Evolutionary conservation across 1,140 invertebrate genomes (phyloP).

Genomic region (Sminthurides bifidus): DNA sequence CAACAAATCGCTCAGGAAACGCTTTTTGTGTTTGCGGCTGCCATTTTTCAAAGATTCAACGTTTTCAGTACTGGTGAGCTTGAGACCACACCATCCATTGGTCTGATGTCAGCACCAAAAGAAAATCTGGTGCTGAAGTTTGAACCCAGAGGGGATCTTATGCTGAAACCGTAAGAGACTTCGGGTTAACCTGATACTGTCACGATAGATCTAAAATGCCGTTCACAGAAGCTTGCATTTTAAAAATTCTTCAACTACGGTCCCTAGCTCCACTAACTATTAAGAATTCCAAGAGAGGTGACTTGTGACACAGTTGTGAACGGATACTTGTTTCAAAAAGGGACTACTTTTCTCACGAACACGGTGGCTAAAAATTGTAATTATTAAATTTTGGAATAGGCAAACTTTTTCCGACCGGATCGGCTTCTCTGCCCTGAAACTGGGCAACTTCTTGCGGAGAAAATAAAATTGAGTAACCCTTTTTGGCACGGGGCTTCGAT

Average conservation of each 20-base stretch:
- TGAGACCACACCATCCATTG: too few species aligned
- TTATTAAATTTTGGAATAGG: too few species aligned
- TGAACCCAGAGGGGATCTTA: too few species aligned
- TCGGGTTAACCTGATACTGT: too few species aligned
- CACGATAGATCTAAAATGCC: constrained; percentile 35
- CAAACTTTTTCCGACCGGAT: constrained; percentile 1
- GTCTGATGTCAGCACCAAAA: too few species aligned
- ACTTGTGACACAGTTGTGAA: not conserved
- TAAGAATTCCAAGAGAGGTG: not conserved
- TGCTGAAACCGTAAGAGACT: too few species aligned
- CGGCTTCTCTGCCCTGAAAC: not conserved
- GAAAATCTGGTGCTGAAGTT: too few species aligned
- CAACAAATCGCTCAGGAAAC: not conserved
- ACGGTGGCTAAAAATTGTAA: too few species aligned
- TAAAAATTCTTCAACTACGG: not conserved
- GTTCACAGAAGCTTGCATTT: not conserved
- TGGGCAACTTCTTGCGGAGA: not conserved
- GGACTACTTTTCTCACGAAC: too few species aligned
- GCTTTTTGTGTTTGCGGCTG: not conserved
- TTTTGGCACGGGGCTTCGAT: not conserved
- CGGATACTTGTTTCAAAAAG: too few species aligned
- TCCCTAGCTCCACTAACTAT: not conserved
- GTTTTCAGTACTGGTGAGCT: too few species aligned
- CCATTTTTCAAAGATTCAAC: not conserved
- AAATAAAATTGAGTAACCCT: not conserved